Percentiles rank a stretch among this genome's conserved stretches.
Evolutionary conservation across 1,140 invertebrate species (phyloP).

Genomic region (Metopolophium dirhodum): DNA sequence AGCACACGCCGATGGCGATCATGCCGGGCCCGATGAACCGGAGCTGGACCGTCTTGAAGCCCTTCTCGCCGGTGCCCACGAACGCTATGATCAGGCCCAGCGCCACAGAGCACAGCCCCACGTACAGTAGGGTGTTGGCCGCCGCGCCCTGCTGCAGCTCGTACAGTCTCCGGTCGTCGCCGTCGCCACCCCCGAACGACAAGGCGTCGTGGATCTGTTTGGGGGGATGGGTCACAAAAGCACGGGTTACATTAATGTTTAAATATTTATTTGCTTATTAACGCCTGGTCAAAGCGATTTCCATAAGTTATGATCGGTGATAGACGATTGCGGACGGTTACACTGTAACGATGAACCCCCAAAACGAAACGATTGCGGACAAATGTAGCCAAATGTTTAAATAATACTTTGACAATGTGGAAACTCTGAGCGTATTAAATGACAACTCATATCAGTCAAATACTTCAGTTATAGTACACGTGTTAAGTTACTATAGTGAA

Average conservation of each 20-base stretch:
- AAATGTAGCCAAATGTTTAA: too few species aligned
- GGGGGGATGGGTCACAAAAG: constrained; percentile 46
- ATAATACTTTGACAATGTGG: too few species aligned
- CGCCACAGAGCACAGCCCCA: constrained; percentile 81
- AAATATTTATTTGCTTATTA: neutral
- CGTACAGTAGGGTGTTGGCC: constrained; percentile 80
- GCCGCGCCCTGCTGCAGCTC: constrained; percentile 69
- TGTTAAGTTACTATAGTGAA: too few species aligned
- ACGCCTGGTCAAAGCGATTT: too few species aligned
- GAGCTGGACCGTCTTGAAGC: constrained; percentile 84
- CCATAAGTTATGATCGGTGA: too few species aligned
- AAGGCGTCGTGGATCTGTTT: constrained; percentile 74
- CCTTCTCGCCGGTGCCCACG: constrained; percentile 87
- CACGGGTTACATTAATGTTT: neutral
- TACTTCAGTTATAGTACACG: too few species aligned
- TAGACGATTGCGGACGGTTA: too few species aligned
- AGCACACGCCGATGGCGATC: constrained; percentile 68
- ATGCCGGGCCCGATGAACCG: constrained; percentile 82
- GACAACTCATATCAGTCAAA: too few species aligned
- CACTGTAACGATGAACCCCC: too few species aligned
- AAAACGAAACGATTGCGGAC: too few species aligned
- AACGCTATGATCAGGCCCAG: constrained; percentile 85
- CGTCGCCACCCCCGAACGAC: constrained; percentile 72
- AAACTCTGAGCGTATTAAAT: too few species aligned
- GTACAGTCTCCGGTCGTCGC: constrained; percentile 64